A percentile compares a stretch with the other conserved stretches of the same genome.
phyloP scores from a whole-genome alignment of 2,888 invertebrate species.

The Catocala fraxini region DNA sequence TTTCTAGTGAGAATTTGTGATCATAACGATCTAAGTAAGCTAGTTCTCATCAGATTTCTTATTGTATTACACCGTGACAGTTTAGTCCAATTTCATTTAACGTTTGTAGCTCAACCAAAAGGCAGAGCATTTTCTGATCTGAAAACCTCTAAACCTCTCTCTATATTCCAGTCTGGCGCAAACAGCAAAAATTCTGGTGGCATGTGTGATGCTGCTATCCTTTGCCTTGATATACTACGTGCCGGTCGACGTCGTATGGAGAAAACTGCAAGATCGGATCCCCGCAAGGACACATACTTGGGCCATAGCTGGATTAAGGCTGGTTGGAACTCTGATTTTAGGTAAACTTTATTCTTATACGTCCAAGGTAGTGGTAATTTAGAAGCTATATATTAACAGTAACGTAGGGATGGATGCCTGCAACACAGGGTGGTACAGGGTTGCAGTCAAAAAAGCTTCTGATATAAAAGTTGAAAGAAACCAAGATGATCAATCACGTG shows the following conservation, averaged over 20 bases:
- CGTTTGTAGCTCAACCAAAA: too few relatives aligned
- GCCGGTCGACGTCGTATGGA: constrained; percentile 96
- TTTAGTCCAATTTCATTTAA: too few relatives aligned
- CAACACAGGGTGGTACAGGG: too few relatives aligned
- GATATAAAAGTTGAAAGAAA: not conserved
- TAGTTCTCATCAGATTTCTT: too few relatives aligned
- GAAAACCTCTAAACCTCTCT: not conserved
- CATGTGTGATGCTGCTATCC: constrained; percentile 95
- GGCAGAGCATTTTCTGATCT: too few relatives aligned
- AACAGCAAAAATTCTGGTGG: constrained; percentile 94
- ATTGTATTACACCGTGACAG: too few relatives aligned
- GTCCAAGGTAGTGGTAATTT: too few relatives aligned
- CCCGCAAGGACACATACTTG: constrained; percentile 79
- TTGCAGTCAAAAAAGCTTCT: not conserved
- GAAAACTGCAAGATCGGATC: constrained; percentile 86
- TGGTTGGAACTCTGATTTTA: constrained; percentile 70
- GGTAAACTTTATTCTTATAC: constrained; percentile 55
- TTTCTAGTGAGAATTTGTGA: too few relatives aligned
- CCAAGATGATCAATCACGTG: too few relatives aligned
- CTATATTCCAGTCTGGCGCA: constrained; percentile 89
- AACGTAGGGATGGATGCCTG: too few relatives aligned
- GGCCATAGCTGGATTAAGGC: constrained; percentile 72
- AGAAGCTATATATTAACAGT: too few relatives aligned
- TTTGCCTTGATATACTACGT: constrained; percentile 98
- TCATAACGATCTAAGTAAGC: too few relatives aligned